phyloP scores from a whole-genome alignment of 2,797 vertebrate species.

The Zonotrichia albicollis region DNA sequence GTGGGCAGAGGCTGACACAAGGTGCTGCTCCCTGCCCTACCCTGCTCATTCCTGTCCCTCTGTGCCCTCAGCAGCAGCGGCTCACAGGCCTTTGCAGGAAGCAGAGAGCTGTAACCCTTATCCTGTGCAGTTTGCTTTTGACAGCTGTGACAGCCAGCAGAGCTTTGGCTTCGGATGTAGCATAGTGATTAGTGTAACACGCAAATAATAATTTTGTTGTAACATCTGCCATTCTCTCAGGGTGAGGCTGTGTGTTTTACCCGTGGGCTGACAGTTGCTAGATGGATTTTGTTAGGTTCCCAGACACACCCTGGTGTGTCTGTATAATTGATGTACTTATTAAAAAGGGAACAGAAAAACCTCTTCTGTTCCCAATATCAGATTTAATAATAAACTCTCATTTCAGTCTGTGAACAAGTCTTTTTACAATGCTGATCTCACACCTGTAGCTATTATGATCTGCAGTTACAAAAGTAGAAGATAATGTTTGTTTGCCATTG shows the following conservation, averaged over 20 bases:
- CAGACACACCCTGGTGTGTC: constrained; percentile 69
- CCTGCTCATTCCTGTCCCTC: background rate
- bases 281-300: constrained; percentile 51
- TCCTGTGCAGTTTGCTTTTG: background rate
- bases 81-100: background rate
- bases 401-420: background rate
- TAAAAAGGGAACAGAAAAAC: constrained; percentile 22
- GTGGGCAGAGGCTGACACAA: background rate
- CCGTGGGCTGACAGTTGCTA: constrained; percentile 34
- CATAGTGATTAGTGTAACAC: background rate
- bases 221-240: constrained; percentile 43
- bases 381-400: background rate
- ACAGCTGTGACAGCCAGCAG: background rate
- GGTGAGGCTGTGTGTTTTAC: constrained; percentile 62
- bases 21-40: accelerated
- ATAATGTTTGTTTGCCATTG: background rate
- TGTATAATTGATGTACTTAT: constrained; percentile 53
- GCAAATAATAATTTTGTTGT: constrained; percentile 52
- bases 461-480: background rate
- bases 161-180: constrained; percentile 8
- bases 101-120: background rate
- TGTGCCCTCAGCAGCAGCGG: accelerated
- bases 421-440: background rate
- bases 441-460: background rate
- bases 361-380: constrained; percentile 12